Percentiles rank a stretch among this genome's conserved stretches.
These are phyloP conservation scores for Jacana jacana DNA, from an alignment of 2,113 vertebrate species.

Conservation along the genomic window DNA sequence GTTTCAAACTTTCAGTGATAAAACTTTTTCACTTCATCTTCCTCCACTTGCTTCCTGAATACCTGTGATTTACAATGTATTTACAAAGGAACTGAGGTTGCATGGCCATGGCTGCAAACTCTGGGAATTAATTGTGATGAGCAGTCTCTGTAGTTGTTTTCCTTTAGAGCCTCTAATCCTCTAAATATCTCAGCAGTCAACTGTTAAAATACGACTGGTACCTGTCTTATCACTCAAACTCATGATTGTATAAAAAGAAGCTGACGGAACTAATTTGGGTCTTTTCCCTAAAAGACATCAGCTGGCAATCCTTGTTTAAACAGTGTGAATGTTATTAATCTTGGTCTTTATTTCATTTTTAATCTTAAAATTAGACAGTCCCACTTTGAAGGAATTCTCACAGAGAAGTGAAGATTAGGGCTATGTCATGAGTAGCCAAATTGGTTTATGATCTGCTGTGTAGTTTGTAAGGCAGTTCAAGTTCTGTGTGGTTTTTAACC, in stretches of 20 bases:
- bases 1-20: neutral
- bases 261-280: neutral
- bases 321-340: neutral
- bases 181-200: neutral
- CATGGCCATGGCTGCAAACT: neutral
- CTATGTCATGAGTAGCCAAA: neutral
- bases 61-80: neutral
- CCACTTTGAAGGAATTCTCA: neutral
- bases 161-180: neutral
- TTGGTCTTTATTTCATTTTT: neutral
- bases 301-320: neutral
- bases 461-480: neutral
- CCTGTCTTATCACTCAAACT: neutral
- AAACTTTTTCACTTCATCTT: neutral
- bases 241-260: neutral
- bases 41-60: neutral
- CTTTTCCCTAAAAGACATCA: neutral
- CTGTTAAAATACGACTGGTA: neutral
- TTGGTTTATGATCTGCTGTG: neutral
- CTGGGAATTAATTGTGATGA: neutral
- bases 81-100: neutral
- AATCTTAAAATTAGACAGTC: neutral
- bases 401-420: neutral
- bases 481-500: neutral
- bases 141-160: neutral